Percentiles rank a stretch among this genome's conserved stretches.
Conservation (phyloP, 2,113 vertebrate genomes). For the Channa argus region DNA sequence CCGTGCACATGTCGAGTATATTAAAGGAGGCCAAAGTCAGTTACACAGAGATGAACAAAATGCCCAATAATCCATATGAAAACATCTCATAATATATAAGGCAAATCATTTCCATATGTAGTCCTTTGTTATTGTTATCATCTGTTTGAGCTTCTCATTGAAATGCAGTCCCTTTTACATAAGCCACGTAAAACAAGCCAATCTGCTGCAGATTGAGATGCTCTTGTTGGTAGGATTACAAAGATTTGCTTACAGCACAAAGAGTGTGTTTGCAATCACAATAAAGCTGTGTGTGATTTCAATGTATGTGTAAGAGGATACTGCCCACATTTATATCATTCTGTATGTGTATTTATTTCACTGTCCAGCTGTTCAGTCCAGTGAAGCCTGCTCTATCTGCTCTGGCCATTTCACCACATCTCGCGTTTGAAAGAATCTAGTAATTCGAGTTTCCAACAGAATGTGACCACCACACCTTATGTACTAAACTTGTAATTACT, state of each 20-base stretch:
- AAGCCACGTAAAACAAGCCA: conserved; percentile 7
- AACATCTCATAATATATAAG: background rate
- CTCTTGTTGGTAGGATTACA: conserved; percentile 41
- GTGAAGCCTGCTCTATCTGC: no score
- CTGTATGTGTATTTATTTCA: no score
- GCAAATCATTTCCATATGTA: background rate
- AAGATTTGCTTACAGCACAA: conserved; percentile 5
- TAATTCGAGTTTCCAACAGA: background rate
- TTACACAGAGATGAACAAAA: background rate
- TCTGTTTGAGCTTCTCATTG: background rate
- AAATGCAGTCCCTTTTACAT: background rate
- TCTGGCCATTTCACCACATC: no score
- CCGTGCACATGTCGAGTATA: background rate
- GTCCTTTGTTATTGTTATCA: background rate
- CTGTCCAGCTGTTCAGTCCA: no score
- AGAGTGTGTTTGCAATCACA: conserved; percentile 26
- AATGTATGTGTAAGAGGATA: no score
- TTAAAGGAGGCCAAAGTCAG: background rate
- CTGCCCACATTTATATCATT: no score
- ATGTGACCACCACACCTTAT: background rate
- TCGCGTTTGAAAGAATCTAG: no score
- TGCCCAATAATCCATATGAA: background rate
- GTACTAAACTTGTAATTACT: background rate
- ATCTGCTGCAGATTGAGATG: background rate
- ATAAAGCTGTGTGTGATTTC: background rate